Evolutionary conservation across 2,888 invertebrate species (phyloP), one percentile per base, ranked within the genome.

Genomic region (Syrista parreyssii): DNA sequence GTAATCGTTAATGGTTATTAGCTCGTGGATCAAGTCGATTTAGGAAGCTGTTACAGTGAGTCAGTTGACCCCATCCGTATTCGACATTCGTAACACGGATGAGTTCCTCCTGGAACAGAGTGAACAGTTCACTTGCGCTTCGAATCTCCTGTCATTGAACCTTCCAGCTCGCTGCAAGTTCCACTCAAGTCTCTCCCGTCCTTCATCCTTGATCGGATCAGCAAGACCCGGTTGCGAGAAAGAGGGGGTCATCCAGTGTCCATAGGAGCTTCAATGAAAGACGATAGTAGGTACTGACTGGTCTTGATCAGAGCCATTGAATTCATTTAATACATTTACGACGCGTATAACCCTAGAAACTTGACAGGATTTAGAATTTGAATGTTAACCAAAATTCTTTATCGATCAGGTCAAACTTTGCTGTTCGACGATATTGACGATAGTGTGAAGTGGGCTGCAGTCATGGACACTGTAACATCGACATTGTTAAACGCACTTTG

Each of bases 81-180:
- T 55, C 23, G 40, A 23, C 40, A 55, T 9, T 55, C 23, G 40
- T 55, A 55, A 55, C 40, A 55, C 75, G 33, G 12, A 32, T 30
- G 75, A 68, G 75, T 75, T 55, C n/a, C 68, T 68, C 68, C 40
- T 55, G 32, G 40, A 68, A 68, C 75, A 33, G 40, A 68, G 68
- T 12, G 75, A 32, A 55, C 75, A 68, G 31, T 30, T 33, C 36
- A 30, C 69, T 69, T 69, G 68, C 36, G 68, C 69, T 69, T 69
- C 77, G 79, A 55, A 23, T 75, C 75, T 78, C 77, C 77, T 79
- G 75, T 79, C 75, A 79, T 73, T 77, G 79, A 77, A 79, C 77
- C 75, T 78, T 77, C 75, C 12, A 12, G 34, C 34, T 35, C 31
- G 33, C 74, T 30, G 23, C n/a, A 30, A 30, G 33, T 73, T 32